A percentile compares a stretch with the other conserved stretches of the same genome.
phyloP scores from a whole-genome alignment of 2,113 vertebrate species.

The Amphiprion percula region DNA sequence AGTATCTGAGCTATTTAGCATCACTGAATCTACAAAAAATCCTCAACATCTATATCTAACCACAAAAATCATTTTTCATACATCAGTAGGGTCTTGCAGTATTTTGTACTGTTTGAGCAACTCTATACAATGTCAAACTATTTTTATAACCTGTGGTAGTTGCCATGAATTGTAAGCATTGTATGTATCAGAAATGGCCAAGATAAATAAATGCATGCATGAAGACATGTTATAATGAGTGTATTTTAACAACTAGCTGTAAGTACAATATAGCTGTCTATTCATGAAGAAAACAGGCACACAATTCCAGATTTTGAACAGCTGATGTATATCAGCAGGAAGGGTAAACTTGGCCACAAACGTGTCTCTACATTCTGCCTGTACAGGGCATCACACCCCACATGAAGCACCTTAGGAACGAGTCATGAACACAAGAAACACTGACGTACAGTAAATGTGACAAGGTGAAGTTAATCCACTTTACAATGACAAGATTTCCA shows the following conservation, averaged over 20 bases:
- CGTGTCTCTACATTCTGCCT: not conserved
- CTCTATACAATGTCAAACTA: conserved; percentile 11
- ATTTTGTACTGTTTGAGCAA: conserved; percentile 41
- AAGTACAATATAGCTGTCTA: not conserved
- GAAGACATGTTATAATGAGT: conserved; percentile 13
- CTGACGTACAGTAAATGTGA: no score
- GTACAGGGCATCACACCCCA: not conserved
- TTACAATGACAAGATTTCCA: no score
- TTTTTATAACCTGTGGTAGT: conserved; percentile 36
- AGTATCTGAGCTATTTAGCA: not conserved
- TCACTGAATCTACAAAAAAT: not conserved
- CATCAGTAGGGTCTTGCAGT: not conserved
- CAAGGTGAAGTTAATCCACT: no score
- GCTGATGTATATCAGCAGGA: no score
- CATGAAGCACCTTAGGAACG: not conserved
- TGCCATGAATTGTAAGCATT: conserved; percentile 51
- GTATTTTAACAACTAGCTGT: not conserved
- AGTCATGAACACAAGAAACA: no score
- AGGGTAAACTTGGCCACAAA: no score
- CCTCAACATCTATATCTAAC: not conserved
- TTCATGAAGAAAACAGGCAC: not conserved
- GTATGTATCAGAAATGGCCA: conserved; percentile 33
- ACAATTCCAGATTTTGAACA: no score
- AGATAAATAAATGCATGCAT: conserved; percentile 64
- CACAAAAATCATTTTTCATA: conserved; percentile 10